These are phyloP conservation scores for Ricordea florida DNA, from an alignment of 92 coral and sea anemone species.

Conservation along the genomic window DNA sequence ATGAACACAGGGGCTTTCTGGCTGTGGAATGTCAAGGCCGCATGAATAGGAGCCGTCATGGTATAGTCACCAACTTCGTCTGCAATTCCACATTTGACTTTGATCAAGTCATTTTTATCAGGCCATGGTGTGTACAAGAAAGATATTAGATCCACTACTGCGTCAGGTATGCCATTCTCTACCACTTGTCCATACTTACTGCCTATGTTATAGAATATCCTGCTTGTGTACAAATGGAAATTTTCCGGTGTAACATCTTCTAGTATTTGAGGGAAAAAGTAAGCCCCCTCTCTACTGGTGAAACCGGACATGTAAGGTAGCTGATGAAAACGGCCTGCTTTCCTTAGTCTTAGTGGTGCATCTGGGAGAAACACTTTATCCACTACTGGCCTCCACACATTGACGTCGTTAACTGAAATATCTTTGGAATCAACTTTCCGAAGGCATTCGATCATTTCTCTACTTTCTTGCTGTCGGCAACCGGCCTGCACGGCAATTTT, in stretches of 20 bases:
- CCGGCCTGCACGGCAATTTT: conserved; percentile 28
- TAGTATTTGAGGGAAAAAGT: conserved; percentile 24
- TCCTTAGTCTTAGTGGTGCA: conserved; percentile 67
- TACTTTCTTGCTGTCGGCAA: conserved; percentile 37
- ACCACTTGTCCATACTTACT: conserved; percentile 20
- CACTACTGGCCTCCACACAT: conserved; percentile 81
- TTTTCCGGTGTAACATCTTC: conserved; percentile 1
- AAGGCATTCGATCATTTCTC: conserved; percentile 63
- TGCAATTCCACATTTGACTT: conserved; percentile 36
- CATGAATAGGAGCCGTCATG: conserved; percentile 77
- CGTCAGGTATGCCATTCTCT: conserved; percentile 3
- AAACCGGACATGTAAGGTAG: conserved; percentile 77
- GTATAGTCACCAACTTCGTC: conserved; percentile 74
- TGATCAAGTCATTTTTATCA: background rate
- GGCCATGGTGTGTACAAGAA: conserved; percentile 84
- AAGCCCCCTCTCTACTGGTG: conserved; percentile 83
- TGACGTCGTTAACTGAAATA: conserved; percentile 46
- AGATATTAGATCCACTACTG: conserved; percentile 38
- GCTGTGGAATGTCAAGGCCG: conserved; percentile 67
- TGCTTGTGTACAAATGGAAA: conserved; percentile 6
- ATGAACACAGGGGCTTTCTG: conserved; percentile 65
- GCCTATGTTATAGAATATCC: background rate
- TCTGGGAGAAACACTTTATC: conserved; percentile 62
- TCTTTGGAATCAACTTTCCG: conserved; percentile 53
- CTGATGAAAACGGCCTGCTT: conserved; percentile 56